Base-by-base conservation (phyloP, 2,888 invertebrate genomes). In the Antheraea yamamai region DNA sequence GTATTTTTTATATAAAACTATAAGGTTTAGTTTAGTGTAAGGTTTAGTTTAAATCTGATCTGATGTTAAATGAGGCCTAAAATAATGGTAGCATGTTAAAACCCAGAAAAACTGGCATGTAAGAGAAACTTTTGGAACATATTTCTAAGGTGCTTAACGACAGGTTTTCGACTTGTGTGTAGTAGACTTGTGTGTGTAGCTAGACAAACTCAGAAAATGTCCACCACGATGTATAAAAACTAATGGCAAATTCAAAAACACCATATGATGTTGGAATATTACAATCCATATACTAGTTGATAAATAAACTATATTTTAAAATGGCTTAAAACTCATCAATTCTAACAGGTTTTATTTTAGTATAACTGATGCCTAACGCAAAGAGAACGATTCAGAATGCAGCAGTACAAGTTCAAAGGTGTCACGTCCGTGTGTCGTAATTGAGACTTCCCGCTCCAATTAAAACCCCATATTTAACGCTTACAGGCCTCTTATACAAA, bases 361-460 rank as follows among this genome's bases (percentile, higher is more conserved):
- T 30, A 8, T 35, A 64, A 30, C 68, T 30, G 35, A 18, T 35
- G 7, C 68, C 4, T 23, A 58, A 58, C 74, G 23, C 23, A 39
- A 74, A 74, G 84, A 82, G 83, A 82, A 80, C 83, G 79, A 81
- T 82, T 79, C 76, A 80, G 81, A 88, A 92, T 91, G 90, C 86
- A 89, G 89, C 88, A 90, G 91, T 89, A 89, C 86, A 81, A 88
- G 89, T 90, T 93, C 91, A 93, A 93, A 92, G 91, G 87, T 83
- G 83, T 83, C 86, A 66, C 86, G 86, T 83, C 2, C 86, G 88
- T 90, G 85, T 91, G 88, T 91, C 86, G 88, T 90, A 90, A 91
- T 90, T 88, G 90, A 92, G 89, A 84, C 82, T 85, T 81, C 82
- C 84, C 90, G 85, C 92, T 93, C 92, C 92, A 94, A 94, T 94